phyloP scores from a whole-genome alignment of 2,797 vertebrate species.

The Acropternis orthonyx region DNA sequence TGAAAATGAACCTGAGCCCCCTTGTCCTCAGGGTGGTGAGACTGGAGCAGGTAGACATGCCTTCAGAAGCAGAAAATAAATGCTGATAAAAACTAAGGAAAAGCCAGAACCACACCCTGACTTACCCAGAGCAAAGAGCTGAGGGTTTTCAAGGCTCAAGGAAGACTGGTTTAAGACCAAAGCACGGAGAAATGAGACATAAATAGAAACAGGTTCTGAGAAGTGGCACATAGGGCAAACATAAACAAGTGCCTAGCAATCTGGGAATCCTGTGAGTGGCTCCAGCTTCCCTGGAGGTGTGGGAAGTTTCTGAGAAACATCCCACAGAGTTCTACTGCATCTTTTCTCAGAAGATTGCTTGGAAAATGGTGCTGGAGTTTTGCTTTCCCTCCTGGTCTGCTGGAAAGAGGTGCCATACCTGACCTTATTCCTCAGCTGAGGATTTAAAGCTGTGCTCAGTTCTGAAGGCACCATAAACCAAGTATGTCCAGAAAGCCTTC shows the following conservation, averaged over 20 bases:
- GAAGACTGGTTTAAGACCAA: conserved; percentile 22
- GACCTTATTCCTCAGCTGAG: neutral
- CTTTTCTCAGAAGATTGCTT: neutral
- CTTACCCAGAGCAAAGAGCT: neutral
- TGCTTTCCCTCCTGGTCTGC: neutral
- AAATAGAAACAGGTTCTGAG: conserved; percentile 36
- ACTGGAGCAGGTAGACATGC: neutral
- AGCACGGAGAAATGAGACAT: neutral
- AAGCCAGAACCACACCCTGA: neutral
- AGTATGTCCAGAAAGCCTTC: neutral
- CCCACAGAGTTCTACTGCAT: neutral
- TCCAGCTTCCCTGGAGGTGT: conserved; percentile 2
- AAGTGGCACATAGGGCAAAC: neutral
- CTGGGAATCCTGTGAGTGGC: neutral
- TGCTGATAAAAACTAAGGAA: neutral
- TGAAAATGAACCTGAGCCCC: neutral
- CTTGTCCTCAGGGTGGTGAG: neutral
- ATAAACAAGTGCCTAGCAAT: neutral
- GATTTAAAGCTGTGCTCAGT: neutral
- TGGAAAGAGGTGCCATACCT: neutral
- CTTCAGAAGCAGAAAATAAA: neutral
- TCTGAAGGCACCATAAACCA: neutral
- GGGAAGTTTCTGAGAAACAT: conserved; percentile 14
- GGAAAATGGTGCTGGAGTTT: neutral
- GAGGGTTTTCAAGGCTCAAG: neutral